These are phyloP conservation scores for Lasius fuliginosus DNA, from an alignment of 2,888 invertebrate genomes.

Conservation along the genomic window DNA sequence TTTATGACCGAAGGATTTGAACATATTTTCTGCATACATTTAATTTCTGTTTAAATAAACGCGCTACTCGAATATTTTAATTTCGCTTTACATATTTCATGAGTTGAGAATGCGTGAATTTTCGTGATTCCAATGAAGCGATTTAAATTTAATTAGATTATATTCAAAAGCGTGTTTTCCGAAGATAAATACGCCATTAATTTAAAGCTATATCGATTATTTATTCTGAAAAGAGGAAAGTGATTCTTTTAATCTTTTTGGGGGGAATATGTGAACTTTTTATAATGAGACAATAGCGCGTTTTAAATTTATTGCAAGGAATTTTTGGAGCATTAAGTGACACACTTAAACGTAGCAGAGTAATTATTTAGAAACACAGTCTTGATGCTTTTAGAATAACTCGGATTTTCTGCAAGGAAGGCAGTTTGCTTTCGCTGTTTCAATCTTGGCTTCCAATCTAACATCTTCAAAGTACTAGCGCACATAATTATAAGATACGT, in stretches of 20 bases:
- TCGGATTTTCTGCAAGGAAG: not conserved
- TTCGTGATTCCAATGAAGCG: not conserved
- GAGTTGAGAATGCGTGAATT: constrained; percentile 10
- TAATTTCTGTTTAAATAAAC: constrained; percentile 19
- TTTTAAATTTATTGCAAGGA: not conserved
- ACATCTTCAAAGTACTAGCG: not conserved
- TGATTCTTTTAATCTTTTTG: not conserved
- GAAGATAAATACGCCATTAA: not conserved
- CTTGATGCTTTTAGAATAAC: not conserved
- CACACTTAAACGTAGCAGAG: not conserved
- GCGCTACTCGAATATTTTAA: constrained; percentile 7
- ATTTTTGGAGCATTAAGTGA: not conserved
- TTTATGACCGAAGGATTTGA: not conserved
- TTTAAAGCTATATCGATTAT: not conserved
- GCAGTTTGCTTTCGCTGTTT: constrained; percentile 10
- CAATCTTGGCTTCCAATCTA: not conserved
- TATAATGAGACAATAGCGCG: too few species aligned
- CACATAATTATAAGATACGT: not conserved
- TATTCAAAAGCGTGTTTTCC: not conserved
- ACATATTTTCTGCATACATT: constrained; percentile 15
- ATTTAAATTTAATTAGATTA: constrained; percentile 6
- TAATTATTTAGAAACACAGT: not conserved
- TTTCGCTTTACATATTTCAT: not conserved
- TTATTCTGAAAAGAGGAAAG: not conserved
- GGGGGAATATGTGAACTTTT: not conserved